Evolutionary conservation across 2,113 vertebrate species (phyloP), one percentile per base, ranked within the genome.

Genomic region (Synchiropus splendidus): DNA sequence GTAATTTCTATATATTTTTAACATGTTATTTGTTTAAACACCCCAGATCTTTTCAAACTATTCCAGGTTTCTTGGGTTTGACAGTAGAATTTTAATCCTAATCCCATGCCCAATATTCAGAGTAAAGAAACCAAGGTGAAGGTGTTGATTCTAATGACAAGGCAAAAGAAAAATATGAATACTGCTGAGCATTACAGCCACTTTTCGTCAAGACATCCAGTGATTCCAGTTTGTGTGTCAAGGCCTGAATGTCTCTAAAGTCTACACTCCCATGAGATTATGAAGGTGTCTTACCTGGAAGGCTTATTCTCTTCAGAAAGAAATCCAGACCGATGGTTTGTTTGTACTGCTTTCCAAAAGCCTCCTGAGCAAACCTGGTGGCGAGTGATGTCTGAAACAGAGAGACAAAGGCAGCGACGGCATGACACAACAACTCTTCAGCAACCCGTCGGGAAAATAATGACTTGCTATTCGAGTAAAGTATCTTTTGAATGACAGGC

Each of bases 271-370:
- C 47, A 27, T 51, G 72, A 54, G 48, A 67, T 58, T 63, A 48
- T 13, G 18, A 67, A 73, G 72, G 64, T 60, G 58, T 81, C 87
- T 93, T 89, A 99, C 95, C 95, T 94, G 94, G 91, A 81, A 99
- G 73, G 32, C 86, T 87, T 83, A 99, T 92, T 81, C 95, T 94
- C 86, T 89, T 99, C 84, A 98, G 88, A 87, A 98, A 99, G 89
- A 99, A 99, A 84, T 99, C 95, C 85, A 99, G 82, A 75, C 95
- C 94, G 66, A 97, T 83, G 62, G 95, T 98, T 88, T 99, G 95
- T 83, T 92, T 99, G 86, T 98, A 98, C 78, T 94, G 94, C 79
- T 95, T 99, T 80, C 89, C 95, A 81, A 99, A 98, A n/a, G 90
- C 88, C 82, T 99, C 95, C 83, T 99, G 95, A 66, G 92, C 89